Evolutionary conservation across 92 coral and sea anemone species (phyloP).

Genomic region (Epizoanthus stellaris): DNA sequence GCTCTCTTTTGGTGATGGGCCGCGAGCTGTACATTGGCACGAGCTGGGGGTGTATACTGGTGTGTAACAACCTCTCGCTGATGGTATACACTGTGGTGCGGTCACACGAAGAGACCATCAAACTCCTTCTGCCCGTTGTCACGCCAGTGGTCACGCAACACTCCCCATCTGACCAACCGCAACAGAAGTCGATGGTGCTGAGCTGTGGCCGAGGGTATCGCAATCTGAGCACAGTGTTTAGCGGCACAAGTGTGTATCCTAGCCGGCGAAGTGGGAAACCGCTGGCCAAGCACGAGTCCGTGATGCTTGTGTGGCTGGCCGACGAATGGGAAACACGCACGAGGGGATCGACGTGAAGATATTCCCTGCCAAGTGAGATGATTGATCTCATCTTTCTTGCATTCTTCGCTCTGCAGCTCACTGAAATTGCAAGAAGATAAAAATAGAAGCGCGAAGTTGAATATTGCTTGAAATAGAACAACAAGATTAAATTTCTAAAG

Average conservation of each 20-base stretch:
- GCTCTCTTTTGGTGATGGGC: slow-evolving; percentile 91
- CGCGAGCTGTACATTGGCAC: slow-evolving; percentile 94
- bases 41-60: slow-evolving; percentile 95
- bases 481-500: too few species aligned
- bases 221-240: slow-evolving; percentile 85
- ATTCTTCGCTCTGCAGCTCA: neutral
- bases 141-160: slow-evolving; percentile 68
- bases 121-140: slow-evolving; percentile 86
- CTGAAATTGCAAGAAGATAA: neutral
- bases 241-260: slow-evolving; percentile 78
- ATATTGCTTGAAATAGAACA: too few species aligned
- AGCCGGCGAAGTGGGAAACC: slow-evolving; percentile 87
- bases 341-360: neutral
- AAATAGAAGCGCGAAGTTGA: too few species aligned
- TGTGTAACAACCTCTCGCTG: slow-evolving; percentile 86
- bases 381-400: neutral
- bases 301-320: slow-evolving; percentile 91
- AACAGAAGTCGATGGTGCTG: slow-evolving; percentile 79
- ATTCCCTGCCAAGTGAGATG: neutral
- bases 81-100: slow-evolving; percentile 91
- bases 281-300: slow-evolving; percentile 78
- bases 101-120: slow-evolving; percentile 86
- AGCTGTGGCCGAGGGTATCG: slow-evolving; percentile 98
- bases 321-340: slow-evolving; percentile 81
- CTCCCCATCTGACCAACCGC: slow-evolving; percentile 57